Conservation (phyloP, 2,113 vertebrate species). For the Onychorhynchus coronatus region DNA sequence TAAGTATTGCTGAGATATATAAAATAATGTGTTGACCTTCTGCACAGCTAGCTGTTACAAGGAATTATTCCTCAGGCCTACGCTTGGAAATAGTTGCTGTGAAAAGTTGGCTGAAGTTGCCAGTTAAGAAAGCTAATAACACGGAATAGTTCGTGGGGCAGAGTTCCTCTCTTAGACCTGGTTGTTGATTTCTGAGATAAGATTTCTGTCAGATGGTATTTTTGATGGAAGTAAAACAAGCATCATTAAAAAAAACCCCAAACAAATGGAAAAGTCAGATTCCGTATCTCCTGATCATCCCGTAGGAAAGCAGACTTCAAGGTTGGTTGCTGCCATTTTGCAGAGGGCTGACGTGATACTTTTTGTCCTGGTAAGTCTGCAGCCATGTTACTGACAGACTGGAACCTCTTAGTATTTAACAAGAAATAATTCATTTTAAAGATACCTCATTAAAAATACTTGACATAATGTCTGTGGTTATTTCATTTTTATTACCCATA, state of each 20-base stretch:
- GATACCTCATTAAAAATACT: background rate
- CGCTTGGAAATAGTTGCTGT: background rate
- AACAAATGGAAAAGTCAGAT: background rate
- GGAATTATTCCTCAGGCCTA: background rate
- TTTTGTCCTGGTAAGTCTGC: background rate
- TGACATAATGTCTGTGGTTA: background rate
- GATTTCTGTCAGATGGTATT: slow-evolving; percentile 27
- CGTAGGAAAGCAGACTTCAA: background rate
- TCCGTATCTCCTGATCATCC: background rate
- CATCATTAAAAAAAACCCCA: background rate
- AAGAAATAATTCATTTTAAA: background rate
- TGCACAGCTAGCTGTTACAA: background rate
- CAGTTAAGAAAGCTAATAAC: background rate
- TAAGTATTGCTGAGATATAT: background rate
- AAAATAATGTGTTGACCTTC: background rate
- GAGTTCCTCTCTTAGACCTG: background rate
- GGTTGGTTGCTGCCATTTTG: background rate
- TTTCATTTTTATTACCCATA: background rate
- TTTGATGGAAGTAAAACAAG: slow-evolving; percentile 9
- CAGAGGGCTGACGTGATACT: background rate
- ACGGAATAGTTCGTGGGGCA: background rate
- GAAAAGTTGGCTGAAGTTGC: background rate
- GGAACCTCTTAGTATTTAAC: background rate
- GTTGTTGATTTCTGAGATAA: slow-evolving; percentile 6
- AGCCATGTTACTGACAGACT: background rate